A percentile compares a stretch with the other conserved stretches of the same genome.
phyloP scores from a whole-genome alignment of 2,797 vertebrate species.

The Paguma larvata region DNA sequence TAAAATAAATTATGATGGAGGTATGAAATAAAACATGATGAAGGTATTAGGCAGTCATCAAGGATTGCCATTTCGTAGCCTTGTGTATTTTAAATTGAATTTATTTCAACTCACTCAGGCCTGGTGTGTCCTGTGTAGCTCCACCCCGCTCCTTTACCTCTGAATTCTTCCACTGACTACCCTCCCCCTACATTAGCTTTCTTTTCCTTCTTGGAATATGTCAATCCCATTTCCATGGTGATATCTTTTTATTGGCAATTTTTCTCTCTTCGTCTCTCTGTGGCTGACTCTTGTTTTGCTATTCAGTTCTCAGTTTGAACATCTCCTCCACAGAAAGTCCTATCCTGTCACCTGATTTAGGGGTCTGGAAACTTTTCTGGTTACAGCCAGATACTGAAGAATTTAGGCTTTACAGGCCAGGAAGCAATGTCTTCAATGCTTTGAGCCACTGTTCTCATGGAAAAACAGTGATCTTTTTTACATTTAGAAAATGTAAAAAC shows the following conservation, averaged over 20 bases:
- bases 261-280: not conserved
- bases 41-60: not conserved
- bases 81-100: not conserved
- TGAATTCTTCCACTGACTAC: not conserved
- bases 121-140: not conserved
- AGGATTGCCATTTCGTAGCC: not conserved
- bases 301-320: not conserved
- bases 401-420: not conserved
- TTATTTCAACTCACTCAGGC: not conserved
- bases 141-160: not conserved
- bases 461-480: not conserved
- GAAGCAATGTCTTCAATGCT: not conserved
- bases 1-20: not conserved
- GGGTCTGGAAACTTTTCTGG: not conserved
- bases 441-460: not conserved
- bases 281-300: not conserved
- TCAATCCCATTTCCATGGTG: not conserved
- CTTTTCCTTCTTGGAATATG: not conserved
- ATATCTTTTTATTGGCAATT: not conserved
- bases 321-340: not conserved
- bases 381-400: not conserved
- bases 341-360: not conserved
- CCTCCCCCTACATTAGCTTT: not conserved
- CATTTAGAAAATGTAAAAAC: not conserved
- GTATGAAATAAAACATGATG: not conserved